Evolutionary conservation across 2,888 invertebrate species (phyloP), one percentile per base, ranked within the genome.

Genomic region (Ferdinandea cuprea): DNA sequence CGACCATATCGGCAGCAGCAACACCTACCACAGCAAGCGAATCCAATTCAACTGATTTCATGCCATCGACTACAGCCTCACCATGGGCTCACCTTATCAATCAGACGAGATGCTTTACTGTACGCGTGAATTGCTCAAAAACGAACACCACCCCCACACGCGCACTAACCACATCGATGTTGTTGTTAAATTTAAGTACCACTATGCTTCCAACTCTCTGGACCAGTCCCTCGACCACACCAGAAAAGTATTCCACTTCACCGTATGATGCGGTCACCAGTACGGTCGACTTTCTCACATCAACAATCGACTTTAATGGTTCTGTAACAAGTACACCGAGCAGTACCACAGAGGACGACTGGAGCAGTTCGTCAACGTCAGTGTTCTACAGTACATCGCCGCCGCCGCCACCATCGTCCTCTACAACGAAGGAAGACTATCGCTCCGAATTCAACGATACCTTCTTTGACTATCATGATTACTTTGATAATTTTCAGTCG

Each of bases 181-280:
- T 92, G 37, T 85, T 92, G 66, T 89, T 92, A 15, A 89, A 89
- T 74, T 77, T 89, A 71, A 90, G 89, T 66, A 89, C 92, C 4
- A 89, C 91, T 0, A 65, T 86, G 7, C 61, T 85, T 8, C 85
- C 87, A 9, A 77, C 80, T 40, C 66, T 85, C 37, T 84, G 73
- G 85, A 65, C 65, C 71, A 86, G 32, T 63, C 80, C 81, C 48
- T 69, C 61, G 42, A 59, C 68, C 52, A 76, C 63, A 44, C 8
- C 54, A 19, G 44, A 73, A 13, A 50, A 44, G 3, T 19, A 50
- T 17, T 54, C 76, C 11, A 85, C 65, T 21, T 69, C 81, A 21
- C 72, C 81, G 9, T 48, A 68, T 15, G 69, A 72, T 85, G 69
- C 85, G 65, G 85, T 86, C 13, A 86, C 86, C 32, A 86, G 50